Evolutionary conservation across 2,888 invertebrate species (phyloP).

Genomic region (Petrophora chlorosata): DNA sequence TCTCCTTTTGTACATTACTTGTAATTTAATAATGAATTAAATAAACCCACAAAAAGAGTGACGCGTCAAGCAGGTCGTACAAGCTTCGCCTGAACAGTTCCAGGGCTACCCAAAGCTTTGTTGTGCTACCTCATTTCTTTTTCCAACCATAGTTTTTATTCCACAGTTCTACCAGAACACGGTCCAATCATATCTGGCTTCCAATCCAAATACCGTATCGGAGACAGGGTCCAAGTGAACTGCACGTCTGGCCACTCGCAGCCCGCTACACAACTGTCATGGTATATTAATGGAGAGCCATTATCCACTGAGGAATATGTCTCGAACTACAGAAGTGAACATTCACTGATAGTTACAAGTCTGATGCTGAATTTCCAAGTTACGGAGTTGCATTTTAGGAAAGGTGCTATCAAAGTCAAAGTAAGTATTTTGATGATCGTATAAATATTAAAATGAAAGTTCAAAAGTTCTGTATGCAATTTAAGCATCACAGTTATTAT

Average conservation of each 20-base stretch:
- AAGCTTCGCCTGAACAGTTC: too few species aligned
- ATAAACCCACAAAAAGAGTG: too few species aligned
- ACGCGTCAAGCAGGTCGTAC: too few species aligned
- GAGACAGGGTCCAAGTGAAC: slow-evolving; percentile 89
- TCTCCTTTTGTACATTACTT: too few species aligned
- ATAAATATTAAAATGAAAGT: not conserved
- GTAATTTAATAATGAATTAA: too few species aligned
- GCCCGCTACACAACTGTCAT: slow-evolving; percentile 89
- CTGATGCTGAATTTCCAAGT: slow-evolving; percentile 89
- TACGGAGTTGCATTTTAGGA: slow-evolving; percentile 87
- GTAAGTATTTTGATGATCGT: slow-evolving; percentile 46
- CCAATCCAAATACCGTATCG: slow-evolving; percentile 88
- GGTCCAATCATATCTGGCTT: slow-evolving; percentile 90
- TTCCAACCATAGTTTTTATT: too few species aligned
- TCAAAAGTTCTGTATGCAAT: too few species aligned
- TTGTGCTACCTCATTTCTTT: too few species aligned
- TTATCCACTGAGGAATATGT: slow-evolving; percentile 64
- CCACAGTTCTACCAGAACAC: slow-evolving; percentile 88
- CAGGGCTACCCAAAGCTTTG: too few species aligned
- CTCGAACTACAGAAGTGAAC: slow-evolving; percentile 61
- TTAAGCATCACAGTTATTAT: too few species aligned
- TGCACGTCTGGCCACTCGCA: slow-evolving; percentile 90
- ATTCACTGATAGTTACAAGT: slow-evolving; percentile 86
- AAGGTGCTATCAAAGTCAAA: slow-evolving; percentile 91
- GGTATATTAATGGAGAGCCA: slow-evolving; percentile 93